Base-by-base conservation (phyloP, 2,797 vertebrate genomes). In the Parambassis ranga region DNA sequence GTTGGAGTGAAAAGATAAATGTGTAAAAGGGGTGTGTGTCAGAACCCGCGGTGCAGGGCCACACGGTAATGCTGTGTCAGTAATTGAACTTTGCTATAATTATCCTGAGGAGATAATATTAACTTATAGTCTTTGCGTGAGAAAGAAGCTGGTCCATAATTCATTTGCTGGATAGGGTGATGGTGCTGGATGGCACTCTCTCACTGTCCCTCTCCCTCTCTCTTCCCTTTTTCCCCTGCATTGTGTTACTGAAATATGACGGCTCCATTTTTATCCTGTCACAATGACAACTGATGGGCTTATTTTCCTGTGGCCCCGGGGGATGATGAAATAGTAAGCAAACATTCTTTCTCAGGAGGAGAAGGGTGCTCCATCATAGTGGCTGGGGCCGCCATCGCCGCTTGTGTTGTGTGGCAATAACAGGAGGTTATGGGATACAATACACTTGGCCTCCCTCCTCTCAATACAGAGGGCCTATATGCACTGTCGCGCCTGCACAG, bases 171-270 rank as follows among this genome's bases (percentile, higher is more conserved):
- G 82, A 92, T 92, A 92, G 92, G 93, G 90, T 78, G 81, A 93
- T 89, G 92, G 71, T 81, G 62, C 77, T 70, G 80, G 76, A 82
- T 85, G 83, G 72, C 60, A 7, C 82, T 82, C 80, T 79, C 83
- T 82, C 79, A 65, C 81, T 67, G 67, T 79, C 68, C 46, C 76
- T 71, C 76, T 72, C 77, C 65, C 72, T 63, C 66, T 51, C 46
- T 67, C 49, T 77, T 60, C n/a, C n/a, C n/a, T n/a, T 75, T 68
- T 86, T 73, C 84, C 91, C 87, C 91, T 91, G 93, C 93, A 93
- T 94, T 95, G 95, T 95, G 95, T 95, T 96, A 95, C 94, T 97
- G 96, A 97, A 96, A 98, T 97, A 98, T 97, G 96, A 98, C 89
- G 94, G 95, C 94, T 94, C 94, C 96, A 95, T 98, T 98, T 97